Evolutionary conservation across 2,888 invertebrate genomes (phyloP).

Genomic region (Tortricodes alternella): DNA sequence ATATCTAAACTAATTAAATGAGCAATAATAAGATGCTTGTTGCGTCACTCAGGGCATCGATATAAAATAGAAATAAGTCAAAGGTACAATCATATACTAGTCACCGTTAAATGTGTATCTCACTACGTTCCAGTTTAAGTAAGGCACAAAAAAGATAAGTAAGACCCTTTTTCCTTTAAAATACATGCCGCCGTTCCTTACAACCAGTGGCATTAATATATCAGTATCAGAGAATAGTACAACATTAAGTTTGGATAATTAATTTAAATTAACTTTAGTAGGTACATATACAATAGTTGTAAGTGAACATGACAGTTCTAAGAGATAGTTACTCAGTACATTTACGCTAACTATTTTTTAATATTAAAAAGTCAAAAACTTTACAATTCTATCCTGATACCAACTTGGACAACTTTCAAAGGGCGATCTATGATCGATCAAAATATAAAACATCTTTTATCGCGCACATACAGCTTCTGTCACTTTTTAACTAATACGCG

Average conservation of each 20-base stretch:
- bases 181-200: constrained; percentile 4
- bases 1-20: constrained; percentile 41
- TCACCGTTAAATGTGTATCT: neutral
- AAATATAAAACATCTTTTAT: too few relatives aligned
- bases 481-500: too few relatives aligned
- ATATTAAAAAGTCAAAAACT: neutral
- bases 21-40: constrained; percentile 43
- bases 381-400: neutral
- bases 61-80: constrained; percentile 14
- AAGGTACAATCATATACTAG: constrained; percentile 17
- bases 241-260: constrained; percentile 13
- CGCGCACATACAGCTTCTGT: too few relatives aligned
- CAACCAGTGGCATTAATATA: constrained; percentile 24
- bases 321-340: too few relatives aligned
- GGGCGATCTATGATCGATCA: neutral
- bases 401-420: neutral
- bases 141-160: constrained; percentile 29
- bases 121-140: constrained; percentile 14
- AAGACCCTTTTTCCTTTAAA: constrained; percentile 1
- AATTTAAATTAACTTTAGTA: constrained; percentile 10
- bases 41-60: constrained; percentile 40
- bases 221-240: constrained; percentile 28
- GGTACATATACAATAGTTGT: neutral
- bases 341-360: neutral
- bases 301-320: neutral